Evolutionary conservation across 2,888 invertebrate genomes (phyloP).

Genomic region (Ephialtes manifestator): DNA sequence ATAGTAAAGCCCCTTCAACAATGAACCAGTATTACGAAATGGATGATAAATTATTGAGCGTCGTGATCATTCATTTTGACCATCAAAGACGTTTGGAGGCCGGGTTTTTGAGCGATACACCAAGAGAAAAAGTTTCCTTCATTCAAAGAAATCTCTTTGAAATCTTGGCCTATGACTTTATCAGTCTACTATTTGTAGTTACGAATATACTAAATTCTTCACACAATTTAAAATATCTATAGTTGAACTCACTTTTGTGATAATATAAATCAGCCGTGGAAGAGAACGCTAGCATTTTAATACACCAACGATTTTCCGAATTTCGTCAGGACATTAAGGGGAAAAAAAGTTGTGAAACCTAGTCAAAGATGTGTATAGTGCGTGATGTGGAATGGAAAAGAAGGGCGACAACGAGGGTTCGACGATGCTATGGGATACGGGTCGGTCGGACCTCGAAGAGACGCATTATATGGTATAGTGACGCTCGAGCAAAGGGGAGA

Average conservation of each 20-base stretch:
- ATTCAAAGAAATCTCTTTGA: too few species aligned
- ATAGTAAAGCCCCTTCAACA: background rate
- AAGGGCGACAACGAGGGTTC: conserved; percentile 65
- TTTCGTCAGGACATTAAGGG: background rate
- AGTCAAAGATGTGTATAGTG: conserved; percentile 8
- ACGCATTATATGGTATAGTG: conserved; percentile 60
- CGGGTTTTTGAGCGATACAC: background rate
- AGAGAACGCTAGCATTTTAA: background rate
- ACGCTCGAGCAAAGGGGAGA: conserved; percentile 68
- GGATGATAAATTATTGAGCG: background rate
- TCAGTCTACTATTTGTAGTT: too few species aligned
- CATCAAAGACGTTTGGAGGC: background rate
- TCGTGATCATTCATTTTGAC: background rate
- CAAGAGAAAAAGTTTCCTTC: too few species aligned
- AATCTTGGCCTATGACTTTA: too few species aligned
- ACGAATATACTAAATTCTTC: too few species aligned
- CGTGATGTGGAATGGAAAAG: conserved; percentile 55
- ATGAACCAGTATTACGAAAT: background rate
- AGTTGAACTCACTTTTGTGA: background rate
- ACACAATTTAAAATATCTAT: too few species aligned
- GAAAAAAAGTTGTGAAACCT: background rate
- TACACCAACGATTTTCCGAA: background rate
- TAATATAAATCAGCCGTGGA: background rate
- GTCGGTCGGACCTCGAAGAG: conserved; percentile 58
- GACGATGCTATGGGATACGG: conserved; percentile 63